A percentile compares a stretch with the other conserved stretches of the same genome.
These are phyloP conservation scores for Plutella xylostella DNA, from an alignment of 2,888 invertebrate species.

Conservation along the genomic window DNA sequence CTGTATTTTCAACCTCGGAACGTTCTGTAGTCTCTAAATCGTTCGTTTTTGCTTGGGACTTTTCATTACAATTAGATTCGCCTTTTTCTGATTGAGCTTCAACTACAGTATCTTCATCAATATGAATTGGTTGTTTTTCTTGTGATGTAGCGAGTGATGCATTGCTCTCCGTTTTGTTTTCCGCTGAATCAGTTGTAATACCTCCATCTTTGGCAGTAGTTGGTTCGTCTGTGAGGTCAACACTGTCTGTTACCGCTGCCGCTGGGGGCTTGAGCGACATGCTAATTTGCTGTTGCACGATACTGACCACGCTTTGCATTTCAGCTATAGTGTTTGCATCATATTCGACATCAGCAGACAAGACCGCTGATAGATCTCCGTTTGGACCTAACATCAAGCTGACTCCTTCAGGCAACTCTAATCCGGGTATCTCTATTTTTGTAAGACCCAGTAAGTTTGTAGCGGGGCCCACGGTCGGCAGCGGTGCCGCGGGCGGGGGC, in stretches of 20 bases:
- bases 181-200: too few species aligned
- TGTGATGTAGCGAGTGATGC: too few species aligned
- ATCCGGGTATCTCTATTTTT: too few species aligned
- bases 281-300: neutral
- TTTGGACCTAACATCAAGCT: conserved; percentile 26
- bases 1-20: neutral
- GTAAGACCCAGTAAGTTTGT: too few species aligned
- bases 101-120: neutral
- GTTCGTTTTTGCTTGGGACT: neutral
- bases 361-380: conserved; percentile 20
- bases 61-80: neutral
- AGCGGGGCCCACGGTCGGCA: neutral
- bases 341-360: neutral
- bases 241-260: too few species aligned
- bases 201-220: too few species aligned
- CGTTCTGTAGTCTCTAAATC: neutral
- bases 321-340: neutral
- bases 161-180: too few species aligned
- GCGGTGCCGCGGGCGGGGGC: conserved; percentile 15
- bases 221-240: too few species aligned
- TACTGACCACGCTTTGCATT: neutral
- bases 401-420: conserved; percentile 30
- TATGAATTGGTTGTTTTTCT: neutral
- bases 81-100: neutral
- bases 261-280: too few species aligned